phyloP scores from a whole-genome alignment of 2,888 invertebrate species.

The Ferrisia virgata region DNA sequence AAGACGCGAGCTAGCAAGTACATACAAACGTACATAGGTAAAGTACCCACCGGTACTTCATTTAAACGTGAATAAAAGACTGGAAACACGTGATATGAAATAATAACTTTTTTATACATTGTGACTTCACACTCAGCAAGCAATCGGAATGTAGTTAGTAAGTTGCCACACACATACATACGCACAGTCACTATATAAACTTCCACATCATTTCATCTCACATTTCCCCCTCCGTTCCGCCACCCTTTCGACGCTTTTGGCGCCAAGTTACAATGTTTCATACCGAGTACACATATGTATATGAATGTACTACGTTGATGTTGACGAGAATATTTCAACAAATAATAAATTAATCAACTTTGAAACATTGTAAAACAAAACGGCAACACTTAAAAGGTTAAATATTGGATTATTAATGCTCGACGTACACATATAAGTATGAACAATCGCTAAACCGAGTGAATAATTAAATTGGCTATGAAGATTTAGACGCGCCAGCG shows the following conservation, averaged over 20 bases:
- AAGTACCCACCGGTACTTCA: neutral
- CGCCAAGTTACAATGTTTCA: neutral
- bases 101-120: neutral
- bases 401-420: neutral
- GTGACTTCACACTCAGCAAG: neutral
- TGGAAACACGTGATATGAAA: neutral
- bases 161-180: neutral
- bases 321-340: neutral
- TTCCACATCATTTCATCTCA: neutral
- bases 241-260: neutral
- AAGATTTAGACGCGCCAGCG: neutral
- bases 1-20: neutral
- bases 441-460: neutral
- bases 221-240: neutral
- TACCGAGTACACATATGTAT: neutral
- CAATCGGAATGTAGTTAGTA: slow-evolving; percentile 1
- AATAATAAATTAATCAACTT: neutral
- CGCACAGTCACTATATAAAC: too few relatives aligned
- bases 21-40: too few relatives aligned
- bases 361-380: neutral
- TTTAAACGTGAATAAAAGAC: neutral
- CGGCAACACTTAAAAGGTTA: neutral
- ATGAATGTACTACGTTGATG: neutral
- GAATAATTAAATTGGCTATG: slow-evolving; percentile 3
- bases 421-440: neutral